Evolutionary conservation across 2,797 vertebrate genomes (phyloP), one percentile per base, ranked within the genome.

Genomic region (Scarus forsteni): DNA sequence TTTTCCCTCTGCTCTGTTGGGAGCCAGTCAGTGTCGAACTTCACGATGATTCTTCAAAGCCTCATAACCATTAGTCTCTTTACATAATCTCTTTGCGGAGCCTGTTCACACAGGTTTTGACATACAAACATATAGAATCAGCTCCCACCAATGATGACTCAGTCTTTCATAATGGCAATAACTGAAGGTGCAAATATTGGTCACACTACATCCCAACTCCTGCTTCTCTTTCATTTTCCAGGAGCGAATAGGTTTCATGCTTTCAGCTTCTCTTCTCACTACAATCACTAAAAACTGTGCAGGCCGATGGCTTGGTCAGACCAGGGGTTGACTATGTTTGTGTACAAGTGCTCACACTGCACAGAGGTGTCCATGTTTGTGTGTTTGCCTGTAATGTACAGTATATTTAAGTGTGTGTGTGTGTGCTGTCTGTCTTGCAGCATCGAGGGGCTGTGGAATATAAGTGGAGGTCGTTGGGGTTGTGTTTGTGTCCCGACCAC

Each of bases 371-470:
- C 75, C 68, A 58, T 84, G 77, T 78, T n/a, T 65, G 54, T 68
- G 55, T 75, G 71, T 77, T 60, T 76, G 66, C 63, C 62, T 85
- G 69, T 81, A 36, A 38, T 53, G 73, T 80, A 51, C 50, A 51
- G 12, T 45, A 10, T 49, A 63, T 66, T 43, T 76, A 45, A 61
- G 66, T 79, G 62, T 68, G 65, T 80, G 77, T 27, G 27, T 27
- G 27, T 27, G 87, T 81, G 88, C 91, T 92, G 92, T 89, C 90
- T 90, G 87, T 87, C 82, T 89, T 92, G 93, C 92, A 93, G 91
- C 93, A 94, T 94, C 52, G 54, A 92, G 91, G 92, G 92, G 92
- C 92, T 89, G 87, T 92, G 87, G 85, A 90, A 85, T 89, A 89
- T 88, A 86, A 79, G 86, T 89, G 88, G 91, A 91, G 89, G 91